Evolutionary conservation across 2,888 invertebrate genomes (phyloP), one percentile per base, ranked within the genome.

Genomic region (Dicycla oo): DNA sequence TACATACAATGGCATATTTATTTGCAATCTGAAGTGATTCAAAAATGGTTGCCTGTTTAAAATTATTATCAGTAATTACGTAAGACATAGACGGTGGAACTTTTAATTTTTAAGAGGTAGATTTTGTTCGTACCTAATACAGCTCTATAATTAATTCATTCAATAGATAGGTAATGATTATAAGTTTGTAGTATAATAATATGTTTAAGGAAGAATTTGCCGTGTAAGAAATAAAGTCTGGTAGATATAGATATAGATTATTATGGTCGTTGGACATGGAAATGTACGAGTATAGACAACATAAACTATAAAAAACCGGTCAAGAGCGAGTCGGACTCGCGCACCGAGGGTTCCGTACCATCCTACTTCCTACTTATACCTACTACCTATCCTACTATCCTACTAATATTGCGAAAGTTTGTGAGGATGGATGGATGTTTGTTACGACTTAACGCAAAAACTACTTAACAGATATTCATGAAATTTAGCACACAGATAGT

Each of bases 1-100:
- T 45, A 75, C 58, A 81, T 45, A 75, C 58, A 81, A 54, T 51
- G 30, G 26, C 54, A 62, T 67, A 66, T 61, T 64, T 54, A 30
- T 54, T 47, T 49, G 18, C 18, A 30, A 58, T 51, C 45, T 26
- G 34, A 23, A 40, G 23, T 45, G 38, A 66, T 57, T 45, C 4
- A 64, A 75, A 64, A 47, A 57, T 18, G 0, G 7, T 0, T 45
- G 13, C 26, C n/a, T 43, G n/a, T n/a, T n/a, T n/a, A n/a, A n/a
- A n/a, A n/a, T n/a, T n/a, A 78, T 51, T 75, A 80, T 30, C n/a
- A 30, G 40, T 38, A 61, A 40, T 47, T 81, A 51, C 26, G 30
- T 10, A 45, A 60, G 49, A 47, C 30, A 57, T 56, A 23, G 45
- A 43, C 20, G 38, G 54, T 23, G 23, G 7, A 20, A 38, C 5